A percentile compares a stretch with the other conserved stretches of the same genome.
Conservation (phyloP, 2,113 vertebrate genomes). For the Atherinomorus stipes region DNA sequence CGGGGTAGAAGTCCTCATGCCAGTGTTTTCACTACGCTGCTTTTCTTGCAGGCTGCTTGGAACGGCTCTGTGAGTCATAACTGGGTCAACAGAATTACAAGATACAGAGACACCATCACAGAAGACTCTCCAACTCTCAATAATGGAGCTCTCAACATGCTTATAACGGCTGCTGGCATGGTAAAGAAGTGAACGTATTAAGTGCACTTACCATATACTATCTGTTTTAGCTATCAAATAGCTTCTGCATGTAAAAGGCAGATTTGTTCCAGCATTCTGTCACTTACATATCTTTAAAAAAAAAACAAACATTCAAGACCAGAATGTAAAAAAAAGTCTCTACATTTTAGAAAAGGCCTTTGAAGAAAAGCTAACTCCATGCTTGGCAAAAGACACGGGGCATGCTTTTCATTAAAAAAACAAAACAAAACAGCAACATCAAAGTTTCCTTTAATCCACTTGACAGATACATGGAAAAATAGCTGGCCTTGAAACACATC, state of each 20-base stretch:
- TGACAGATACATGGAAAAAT: too few relatives aligned
- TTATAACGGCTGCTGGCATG: constrained; percentile 83
- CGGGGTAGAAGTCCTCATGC: constrained; percentile 12
- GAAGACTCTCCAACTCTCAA: constrained; percentile 83
- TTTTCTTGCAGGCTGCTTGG: constrained; percentile 84
- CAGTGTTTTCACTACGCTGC: constrained; percentile 26
- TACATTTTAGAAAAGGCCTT: too few relatives aligned
- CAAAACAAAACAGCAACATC: too few relatives aligned
- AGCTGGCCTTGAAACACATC: too few relatives aligned
- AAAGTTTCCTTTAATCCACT: too few relatives aligned
- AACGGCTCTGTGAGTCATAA: constrained; percentile 87
- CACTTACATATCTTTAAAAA: too few relatives aligned
- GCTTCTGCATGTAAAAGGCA: not conserved
- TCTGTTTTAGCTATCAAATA: not conserved
- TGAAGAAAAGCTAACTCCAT: too few relatives aligned
- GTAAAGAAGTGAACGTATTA: constrained; percentile 67
- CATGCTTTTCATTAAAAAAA: too few relatives aligned
- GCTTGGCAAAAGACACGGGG: too few relatives aligned
- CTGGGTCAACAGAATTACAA: constrained; percentile 88
- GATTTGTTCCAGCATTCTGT: not conserved
- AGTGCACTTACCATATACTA: not conserved
- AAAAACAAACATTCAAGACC: too few relatives aligned
- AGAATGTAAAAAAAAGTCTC: too few relatives aligned
- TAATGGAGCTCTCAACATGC: constrained; percentile 86
- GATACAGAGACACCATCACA: constrained; percentile 83